Conservation (phyloP, 2,113 vertebrate genomes). For the Scartelaos histophorus region DNA sequence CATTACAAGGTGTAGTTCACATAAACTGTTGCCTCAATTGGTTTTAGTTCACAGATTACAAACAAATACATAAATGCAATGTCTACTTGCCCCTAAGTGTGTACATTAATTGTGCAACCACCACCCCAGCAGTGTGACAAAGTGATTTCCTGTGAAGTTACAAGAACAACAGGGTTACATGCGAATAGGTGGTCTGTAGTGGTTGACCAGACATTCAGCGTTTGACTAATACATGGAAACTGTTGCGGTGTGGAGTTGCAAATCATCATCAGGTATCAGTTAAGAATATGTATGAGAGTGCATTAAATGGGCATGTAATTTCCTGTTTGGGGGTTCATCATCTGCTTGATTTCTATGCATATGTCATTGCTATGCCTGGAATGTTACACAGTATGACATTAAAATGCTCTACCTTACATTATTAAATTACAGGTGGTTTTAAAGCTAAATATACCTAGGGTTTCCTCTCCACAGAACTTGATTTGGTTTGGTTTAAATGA, state of each 20-base stretch:
- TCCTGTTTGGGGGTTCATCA: too few relatives aligned
- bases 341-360: too few relatives aligned
- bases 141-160: conserved; percentile 20
- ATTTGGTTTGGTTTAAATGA: too few relatives aligned
- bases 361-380: too few relatives aligned
- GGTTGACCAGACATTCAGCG: conserved; percentile 43
- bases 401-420: too few relatives aligned
- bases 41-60: neutral
- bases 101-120: conserved; percentile 14
- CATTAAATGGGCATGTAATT: neutral
- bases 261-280: conserved; percentile 32
- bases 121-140: neutral
- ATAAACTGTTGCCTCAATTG: too few relatives aligned
- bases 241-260: conserved; percentile 44
- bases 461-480: too few relatives aligned
- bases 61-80: neutral
- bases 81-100: neutral
- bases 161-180: conserved; percentile 10
- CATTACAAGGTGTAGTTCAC: too few relatives aligned
- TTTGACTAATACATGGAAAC: conserved; percentile 46
- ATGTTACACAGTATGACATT: too few relatives aligned
- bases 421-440: too few relatives aligned
- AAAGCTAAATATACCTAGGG: too few relatives aligned
- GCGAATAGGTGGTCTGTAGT: conserved; percentile 7
- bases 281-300: conserved; percentile 13